Evolutionary conservation across 2,797 vertebrate species (phyloP).

Genomic region (Pampus argenteus): DNA sequence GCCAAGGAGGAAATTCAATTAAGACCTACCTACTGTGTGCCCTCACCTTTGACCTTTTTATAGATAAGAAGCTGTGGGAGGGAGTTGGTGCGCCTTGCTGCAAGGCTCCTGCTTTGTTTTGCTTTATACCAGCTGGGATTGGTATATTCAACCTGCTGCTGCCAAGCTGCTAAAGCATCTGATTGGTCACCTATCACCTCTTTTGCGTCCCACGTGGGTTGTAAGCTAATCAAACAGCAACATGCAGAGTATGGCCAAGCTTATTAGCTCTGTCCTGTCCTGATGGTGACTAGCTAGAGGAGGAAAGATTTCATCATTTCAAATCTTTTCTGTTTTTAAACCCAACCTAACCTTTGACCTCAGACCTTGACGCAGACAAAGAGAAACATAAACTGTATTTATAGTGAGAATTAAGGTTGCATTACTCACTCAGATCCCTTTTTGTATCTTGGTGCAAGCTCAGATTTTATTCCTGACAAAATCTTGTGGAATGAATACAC

Average conservation of each 20-base stretch:
- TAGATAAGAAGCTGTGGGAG: neutral
- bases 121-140: neutral
- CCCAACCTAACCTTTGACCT: conserved; percentile 2
- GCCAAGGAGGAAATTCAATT: conserved; percentile 62
- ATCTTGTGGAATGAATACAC: conserved; percentile 8
- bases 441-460: neutral
- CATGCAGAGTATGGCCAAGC: conserved; percentile 38
- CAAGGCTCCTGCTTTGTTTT: neutral
- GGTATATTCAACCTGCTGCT: neutral
- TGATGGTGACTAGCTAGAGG: conserved; percentile 12
- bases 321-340: conserved; percentile 13
- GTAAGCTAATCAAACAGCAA: conserved; percentile 60
- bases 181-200: conserved; percentile 9
- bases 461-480: neutral
- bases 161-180: neutral
- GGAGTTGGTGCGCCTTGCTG: neutral
- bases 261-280: conserved; percentile 46
- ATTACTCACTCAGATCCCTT: neutral
- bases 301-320: conserved; percentile 27
- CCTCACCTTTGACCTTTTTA: conserved; percentile 35
- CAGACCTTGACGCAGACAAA: neutral
- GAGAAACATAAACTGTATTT: neutral
- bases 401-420: no score
- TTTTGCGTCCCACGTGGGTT: conserved; percentile 17
- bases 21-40: conserved; percentile 20